A percentile compares a stretch with the other conserved stretches of the same genome.
Evolutionary conservation across 1,140 invertebrate genomes (phyloP).

Genomic region (Stegodyphus mimosarum): DNA sequence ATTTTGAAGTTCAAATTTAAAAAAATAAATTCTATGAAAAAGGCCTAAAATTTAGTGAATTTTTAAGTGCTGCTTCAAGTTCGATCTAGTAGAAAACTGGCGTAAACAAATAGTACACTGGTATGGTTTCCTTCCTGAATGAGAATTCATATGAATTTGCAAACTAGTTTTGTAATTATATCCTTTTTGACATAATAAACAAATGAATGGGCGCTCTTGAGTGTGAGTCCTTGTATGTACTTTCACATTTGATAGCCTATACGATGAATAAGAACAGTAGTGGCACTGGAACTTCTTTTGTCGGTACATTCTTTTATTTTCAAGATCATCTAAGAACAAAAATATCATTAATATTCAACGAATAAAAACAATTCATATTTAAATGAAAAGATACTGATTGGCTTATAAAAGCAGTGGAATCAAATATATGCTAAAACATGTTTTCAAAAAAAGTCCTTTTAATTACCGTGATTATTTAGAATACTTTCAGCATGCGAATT

Average conservation of each 20-base stretch:
- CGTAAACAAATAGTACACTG: neutral
- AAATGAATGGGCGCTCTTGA: neutral
- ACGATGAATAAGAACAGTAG: neutral
- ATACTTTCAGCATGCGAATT: no score
- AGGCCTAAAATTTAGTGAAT: neutral
- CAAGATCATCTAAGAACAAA: no score
- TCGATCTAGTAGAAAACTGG: neutral
- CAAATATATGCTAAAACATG: no score
- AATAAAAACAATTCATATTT: no score
- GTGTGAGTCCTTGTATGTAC: neutral
- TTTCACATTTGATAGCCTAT: neutral
- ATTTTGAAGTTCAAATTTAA: no score
- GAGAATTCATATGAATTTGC: constrained; percentile 79
- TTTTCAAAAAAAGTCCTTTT: no score
- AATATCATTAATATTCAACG: no score
- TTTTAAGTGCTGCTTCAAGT: neutral
- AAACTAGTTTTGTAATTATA: constrained; percentile 72
- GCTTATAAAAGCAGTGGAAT: no score
- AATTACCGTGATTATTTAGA: no score
- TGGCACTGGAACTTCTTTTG: neutral
- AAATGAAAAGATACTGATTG: no score
- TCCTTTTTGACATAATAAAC: constrained; percentile 72
- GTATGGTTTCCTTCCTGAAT: constrained; percentile 71
- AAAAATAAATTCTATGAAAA: no score
- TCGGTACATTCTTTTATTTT: no score